Base-by-base conservation (phyloP, 1,140 invertebrate species). In the Teleogryllus occipitalis region DNA sequence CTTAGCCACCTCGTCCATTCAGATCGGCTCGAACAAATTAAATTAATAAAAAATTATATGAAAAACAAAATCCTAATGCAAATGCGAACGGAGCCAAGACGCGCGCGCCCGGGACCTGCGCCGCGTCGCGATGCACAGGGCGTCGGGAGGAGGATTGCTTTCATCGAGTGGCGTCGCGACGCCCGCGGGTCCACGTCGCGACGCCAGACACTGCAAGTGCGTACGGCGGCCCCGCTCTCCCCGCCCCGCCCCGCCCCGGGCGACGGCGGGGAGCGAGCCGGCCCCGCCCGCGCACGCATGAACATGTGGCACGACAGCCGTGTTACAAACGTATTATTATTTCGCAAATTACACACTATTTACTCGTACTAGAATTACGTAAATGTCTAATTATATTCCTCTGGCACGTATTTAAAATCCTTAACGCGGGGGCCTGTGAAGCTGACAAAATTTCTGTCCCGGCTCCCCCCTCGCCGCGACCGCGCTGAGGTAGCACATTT, bases 311-410 rank as follows among this genome's bases (percentile, higher is more conserved):
- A 65, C 54, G 54, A 65, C 54, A 65, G 18, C 10, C 10, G 54
- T 65, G 18, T 65, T 65, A 65, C 54, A 65, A 65, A 10, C 54
- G 54, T 65, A 65, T 65, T 65, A 65, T 65, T 65, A 65, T 65
- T 65, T 65, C 54, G 54, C 54, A 65, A 65, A 65, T 65, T 65
- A 65, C 54, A 65, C 54, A 65, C 54, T 65, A 65, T 18, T 65
- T 65, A 65, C 54, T 65, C 54, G 54, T 65, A 65, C 54, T 65
- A 65, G 54, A 65, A 65, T 65, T 65, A 65, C 54, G 54, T 65
- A 65, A 65, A 18, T 65, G 54, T 14, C 54, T 65, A 65, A 65
- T 65, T 65, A 65, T 65, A 65, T 65, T 65, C 18, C 54, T 65
- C 54, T 18, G 54, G 54, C 54, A 65, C 54, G 18, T 65, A 65